Conservation (phyloP, 2,888 invertebrate genomes). For the Hyles lineata region DNA sequence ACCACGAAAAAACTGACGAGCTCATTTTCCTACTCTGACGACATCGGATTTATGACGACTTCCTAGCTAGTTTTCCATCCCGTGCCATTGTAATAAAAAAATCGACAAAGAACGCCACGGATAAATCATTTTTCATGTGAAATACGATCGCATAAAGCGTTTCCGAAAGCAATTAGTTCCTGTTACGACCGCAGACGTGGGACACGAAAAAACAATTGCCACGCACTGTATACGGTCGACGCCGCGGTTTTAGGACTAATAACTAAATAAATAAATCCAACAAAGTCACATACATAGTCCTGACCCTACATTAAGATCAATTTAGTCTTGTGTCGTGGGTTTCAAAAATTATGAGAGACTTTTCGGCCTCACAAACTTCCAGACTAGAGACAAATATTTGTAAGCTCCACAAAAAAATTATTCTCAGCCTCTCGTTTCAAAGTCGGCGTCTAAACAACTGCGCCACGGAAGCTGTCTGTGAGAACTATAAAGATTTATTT, state of each 20-base stretch:
- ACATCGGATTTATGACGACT: not conserved
- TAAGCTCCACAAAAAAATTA: too few species aligned
- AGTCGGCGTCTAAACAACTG: too few species aligned
- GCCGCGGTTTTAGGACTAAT: slow-evolving; percentile 31
- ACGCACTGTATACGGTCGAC: slow-evolving; percentile 48
- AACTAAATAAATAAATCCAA: not conserved
- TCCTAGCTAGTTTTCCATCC: slow-evolving; percentile 5
- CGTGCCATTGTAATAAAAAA: slow-evolving; percentile 27
- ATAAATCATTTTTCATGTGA: slow-evolving; percentile 83
- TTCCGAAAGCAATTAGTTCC: slow-evolving; percentile 84
- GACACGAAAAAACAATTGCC: slow-evolving; percentile 61
- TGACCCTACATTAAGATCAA: too few species aligned
- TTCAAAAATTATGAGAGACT: too few species aligned
- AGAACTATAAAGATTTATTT: too few species aligned
- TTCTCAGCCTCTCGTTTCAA: too few species aligned
- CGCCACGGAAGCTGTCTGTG: too few species aligned
- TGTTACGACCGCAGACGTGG: slow-evolving; percentile 76
- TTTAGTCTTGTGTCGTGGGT: too few species aligned
- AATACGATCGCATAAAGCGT: slow-evolving; percentile 82
- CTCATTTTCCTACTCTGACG: not conserved
- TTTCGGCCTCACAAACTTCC: too few species aligned
- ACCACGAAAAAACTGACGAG: not conserved
- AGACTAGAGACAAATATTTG: too few species aligned
- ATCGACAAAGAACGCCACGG: slow-evolving; percentile 62
- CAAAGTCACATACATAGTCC: too few species aligned